These are phyloP conservation scores for Darevskia nairensis DNA, from an alignment of 2,797 vertebrate species.

Conservation along the genomic window DNA sequence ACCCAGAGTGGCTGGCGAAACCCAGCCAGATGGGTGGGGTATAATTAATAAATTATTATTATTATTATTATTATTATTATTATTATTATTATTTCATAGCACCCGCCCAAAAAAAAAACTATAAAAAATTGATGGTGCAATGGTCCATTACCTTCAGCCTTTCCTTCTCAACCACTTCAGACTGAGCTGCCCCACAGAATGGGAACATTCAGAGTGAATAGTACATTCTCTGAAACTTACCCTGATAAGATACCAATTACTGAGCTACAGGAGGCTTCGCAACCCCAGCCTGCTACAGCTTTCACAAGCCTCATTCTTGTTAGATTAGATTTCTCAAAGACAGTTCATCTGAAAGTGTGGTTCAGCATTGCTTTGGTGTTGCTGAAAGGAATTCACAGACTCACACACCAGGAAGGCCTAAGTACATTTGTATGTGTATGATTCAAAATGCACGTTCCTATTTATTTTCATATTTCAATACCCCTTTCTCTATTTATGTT, in stretches of 20 bases:
- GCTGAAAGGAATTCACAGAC: slow-evolving; percentile 3
- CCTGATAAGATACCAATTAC: slow-evolving; percentile 30
- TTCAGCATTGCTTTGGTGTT: slow-evolving; percentile 22
- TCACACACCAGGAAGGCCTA: slow-evolving; percentile 24
- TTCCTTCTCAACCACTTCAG: background rate
- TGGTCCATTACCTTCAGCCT: background rate
- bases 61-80: no score
- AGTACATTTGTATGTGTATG: slow-evolving; percentile 25
- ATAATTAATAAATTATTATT: no score
- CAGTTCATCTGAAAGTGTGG: slow-evolving; percentile 38
- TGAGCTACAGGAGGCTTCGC: background rate
- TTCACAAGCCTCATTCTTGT: slow-evolving; percentile 5
- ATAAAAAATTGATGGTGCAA: background rate
- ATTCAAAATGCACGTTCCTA: background rate
- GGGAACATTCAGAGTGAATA: background rate
- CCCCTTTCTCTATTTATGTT: slow-evolving; percentile 8
- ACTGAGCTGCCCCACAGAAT: background rate
- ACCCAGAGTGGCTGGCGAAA: no score
- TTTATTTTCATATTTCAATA: slow-evolving; percentile 20
- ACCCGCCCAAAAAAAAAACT: no score
- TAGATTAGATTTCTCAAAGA: background rate
- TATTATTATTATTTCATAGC: no score
- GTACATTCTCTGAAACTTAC: slow-evolving; percentile 11
- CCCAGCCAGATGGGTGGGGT: no score
- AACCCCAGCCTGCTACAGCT: background rate